These are phyloP conservation scores for Caenorhabditis panamensis DNA, from an alignment of 2,888 invertebrate genomes.

Conservation along the genomic window DNA sequence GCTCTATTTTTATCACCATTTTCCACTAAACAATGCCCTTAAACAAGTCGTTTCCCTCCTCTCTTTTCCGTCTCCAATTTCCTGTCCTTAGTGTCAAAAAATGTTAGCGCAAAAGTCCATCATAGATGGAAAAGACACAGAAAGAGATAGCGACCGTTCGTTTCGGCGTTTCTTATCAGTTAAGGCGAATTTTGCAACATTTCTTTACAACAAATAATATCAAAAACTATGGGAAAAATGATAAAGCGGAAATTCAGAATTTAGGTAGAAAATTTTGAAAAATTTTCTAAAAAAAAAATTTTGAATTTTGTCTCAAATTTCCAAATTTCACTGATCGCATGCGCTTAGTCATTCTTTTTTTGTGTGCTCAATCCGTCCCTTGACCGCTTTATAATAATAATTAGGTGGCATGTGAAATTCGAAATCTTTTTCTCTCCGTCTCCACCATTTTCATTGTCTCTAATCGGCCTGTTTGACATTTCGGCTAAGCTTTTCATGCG, in stretches of 20 bases:
- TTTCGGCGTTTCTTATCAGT: too few relatives aligned
- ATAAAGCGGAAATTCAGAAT: neutral
- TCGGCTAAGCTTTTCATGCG: conserved; percentile 60
- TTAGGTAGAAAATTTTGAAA: conserved; percentile 10
- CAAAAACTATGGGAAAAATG: too few relatives aligned
- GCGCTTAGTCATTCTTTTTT: conserved; percentile 26
- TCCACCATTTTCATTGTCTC: too few relatives aligned
- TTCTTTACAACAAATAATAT: too few relatives aligned
- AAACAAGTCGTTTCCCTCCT: neutral
- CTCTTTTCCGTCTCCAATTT: neutral
- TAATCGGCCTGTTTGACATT: conserved; percentile 56
- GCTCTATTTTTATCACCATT: neutral
- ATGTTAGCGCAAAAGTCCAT: too few relatives aligned
- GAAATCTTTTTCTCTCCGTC: conserved; percentile 12
- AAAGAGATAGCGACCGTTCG: too few relatives aligned
- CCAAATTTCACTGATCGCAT: conserved; percentile 6
- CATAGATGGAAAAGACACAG: too few relatives aligned
- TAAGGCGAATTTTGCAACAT: too few relatives aligned
- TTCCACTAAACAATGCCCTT: conserved; percentile 10
- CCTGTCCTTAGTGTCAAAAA: too few relatives aligned
- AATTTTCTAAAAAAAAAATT: too few relatives aligned
- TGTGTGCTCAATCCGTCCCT: conserved; percentile 9
- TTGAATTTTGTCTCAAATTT: too few relatives aligned
- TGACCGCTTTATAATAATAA: conserved; percentile 38
- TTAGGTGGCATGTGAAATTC: conserved; percentile 13